phyloP scores from a whole-genome alignment of 1,140 invertebrate genomes.

The Acyrthosiphon pisum region DNA sequence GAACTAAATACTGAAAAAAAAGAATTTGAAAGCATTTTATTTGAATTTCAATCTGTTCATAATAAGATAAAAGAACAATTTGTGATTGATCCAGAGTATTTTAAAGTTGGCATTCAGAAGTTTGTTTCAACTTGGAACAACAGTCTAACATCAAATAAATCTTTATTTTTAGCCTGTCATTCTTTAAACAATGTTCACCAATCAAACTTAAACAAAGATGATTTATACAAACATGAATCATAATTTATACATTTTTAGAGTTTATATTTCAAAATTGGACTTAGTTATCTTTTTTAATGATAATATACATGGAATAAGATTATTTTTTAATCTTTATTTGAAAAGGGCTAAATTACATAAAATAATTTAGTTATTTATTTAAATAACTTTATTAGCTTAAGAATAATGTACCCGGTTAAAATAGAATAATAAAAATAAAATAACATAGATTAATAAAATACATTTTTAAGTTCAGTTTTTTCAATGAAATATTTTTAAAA shows the following conservation, averaged over 20 bases:
- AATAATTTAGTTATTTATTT: no score
- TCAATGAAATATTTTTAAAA: no score
- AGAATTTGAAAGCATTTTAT: slow-evolving; percentile 20
- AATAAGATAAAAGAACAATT: slow-evolving; percentile 26
- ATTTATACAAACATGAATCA: neutral
- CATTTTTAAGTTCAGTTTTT: no score
- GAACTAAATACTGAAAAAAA: neutral
- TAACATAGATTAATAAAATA: no score
- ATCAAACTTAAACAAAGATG: neutral
- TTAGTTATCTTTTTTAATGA: neutral
- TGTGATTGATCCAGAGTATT: slow-evolving; percentile 23
- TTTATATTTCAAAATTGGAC: neutral
- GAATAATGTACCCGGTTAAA: no score
- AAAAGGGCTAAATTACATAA: neutral
- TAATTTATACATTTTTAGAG: neutral
- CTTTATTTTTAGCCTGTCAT: slow-evolving; percentile 30
- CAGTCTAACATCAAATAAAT: neutral
- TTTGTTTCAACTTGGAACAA: slow-evolving; percentile 24
- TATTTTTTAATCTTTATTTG: no score
- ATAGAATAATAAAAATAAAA: no score
- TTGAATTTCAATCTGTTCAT: neutral
- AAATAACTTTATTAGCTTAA: neutral
- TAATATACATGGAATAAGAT: no score
- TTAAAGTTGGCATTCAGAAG: slow-evolving; percentile 29
- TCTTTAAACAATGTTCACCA: neutral